phyloP scores from a whole-genome alignment of 2,888 invertebrate species.

The Agapostemon virescens region DNA sequence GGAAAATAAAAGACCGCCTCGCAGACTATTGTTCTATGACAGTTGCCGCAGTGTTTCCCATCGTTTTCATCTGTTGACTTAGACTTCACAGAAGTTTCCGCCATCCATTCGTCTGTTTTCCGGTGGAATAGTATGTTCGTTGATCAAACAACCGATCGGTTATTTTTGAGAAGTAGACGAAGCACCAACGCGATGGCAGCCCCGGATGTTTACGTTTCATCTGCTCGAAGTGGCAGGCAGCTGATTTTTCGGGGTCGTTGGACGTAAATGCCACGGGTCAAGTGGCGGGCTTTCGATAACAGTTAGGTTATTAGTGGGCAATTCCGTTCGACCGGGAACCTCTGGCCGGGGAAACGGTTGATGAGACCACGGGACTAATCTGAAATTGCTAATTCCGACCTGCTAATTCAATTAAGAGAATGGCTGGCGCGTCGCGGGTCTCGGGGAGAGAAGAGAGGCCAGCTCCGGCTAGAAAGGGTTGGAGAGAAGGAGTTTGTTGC shows the following conservation, averaged over 20 bases:
- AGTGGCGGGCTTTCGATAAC: constrained; percentile 14
- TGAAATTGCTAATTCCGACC: constrained; percentile 78
- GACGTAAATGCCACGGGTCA: not conserved
- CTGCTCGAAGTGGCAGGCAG: not conserved
- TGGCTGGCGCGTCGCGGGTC: constrained; percentile 60
- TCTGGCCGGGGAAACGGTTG: constrained; percentile 34
- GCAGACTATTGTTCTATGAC: not conserved
- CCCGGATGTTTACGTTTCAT: not conserved
- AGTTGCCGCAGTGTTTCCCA: not conserved
- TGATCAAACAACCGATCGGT: constrained; percentile 2
- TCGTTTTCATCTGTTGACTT: constrained; percentile 5
- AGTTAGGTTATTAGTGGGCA: constrained; percentile 51
- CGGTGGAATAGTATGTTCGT: constrained; percentile 1
- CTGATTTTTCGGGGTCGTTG: not conserved
- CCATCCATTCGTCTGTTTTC: not conserved
- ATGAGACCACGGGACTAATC: constrained; percentile 68
- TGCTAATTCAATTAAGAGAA: constrained; percentile 79
- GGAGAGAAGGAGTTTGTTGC: constrained; percentile 49
- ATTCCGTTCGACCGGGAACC: constrained; percentile 41
- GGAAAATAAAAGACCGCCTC: not conserved
- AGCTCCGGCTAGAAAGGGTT: constrained; percentile 41
- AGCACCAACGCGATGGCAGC: too few relatives aligned
- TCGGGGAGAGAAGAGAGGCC: constrained; percentile 51
- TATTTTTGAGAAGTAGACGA: constrained; percentile 5
- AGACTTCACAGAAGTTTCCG: not conserved